Evolutionary conservation across 2,113 vertebrate genomes (phyloP), one percentile per base, ranked within the genome.

Genomic region (Dascyllus trimaculatus): DNA sequence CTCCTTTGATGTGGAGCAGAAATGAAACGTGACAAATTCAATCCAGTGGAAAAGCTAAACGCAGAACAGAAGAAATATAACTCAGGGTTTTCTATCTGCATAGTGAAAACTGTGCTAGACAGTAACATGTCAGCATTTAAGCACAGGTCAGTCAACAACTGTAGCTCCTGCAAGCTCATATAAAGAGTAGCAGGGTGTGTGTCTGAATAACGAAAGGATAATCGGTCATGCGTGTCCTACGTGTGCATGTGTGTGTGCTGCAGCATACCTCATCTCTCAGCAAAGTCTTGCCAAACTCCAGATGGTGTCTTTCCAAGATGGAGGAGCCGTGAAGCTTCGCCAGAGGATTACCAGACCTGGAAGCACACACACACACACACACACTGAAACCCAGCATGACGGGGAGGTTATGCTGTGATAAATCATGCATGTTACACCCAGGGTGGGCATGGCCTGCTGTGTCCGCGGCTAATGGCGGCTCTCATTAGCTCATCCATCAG

Each of bases 231-330:
- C 7, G 32, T 9, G 32, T 35, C 32, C 32, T 35, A 35, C 7
- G 9, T 21, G 25, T 49, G 26, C 53, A 57, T 49, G n/a, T 75
- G 48, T 49, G 49, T 66, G 71, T 24, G 7, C 21, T 21, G 21
- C 32, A 54, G 25, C 83, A 26, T 86, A 95, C 95, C 38, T 95
- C 95, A 86, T 96, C 95, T 91, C 94, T 91, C 76, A 96, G 93
- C 63, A 96, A 86, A 21, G 94, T 95, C 90, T 95, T 96, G 32
- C 94, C 93, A 84, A 89, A 85, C 38, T 96, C 95, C 92, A 96
- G 93, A 90, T 96, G 95, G 93, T 96, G 95, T 70, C 95, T 92
- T 78, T 96, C 95, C 63, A 96, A 89, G 80, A 96, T 96, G 81
- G 95, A 96, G 65, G 95, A 94, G 75, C 95, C 95, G 1, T 96